These are phyloP conservation scores for Cheilosia impressa DNA, from an alignment of 2,888 invertebrate species.

Conservation along the genomic window DNA sequence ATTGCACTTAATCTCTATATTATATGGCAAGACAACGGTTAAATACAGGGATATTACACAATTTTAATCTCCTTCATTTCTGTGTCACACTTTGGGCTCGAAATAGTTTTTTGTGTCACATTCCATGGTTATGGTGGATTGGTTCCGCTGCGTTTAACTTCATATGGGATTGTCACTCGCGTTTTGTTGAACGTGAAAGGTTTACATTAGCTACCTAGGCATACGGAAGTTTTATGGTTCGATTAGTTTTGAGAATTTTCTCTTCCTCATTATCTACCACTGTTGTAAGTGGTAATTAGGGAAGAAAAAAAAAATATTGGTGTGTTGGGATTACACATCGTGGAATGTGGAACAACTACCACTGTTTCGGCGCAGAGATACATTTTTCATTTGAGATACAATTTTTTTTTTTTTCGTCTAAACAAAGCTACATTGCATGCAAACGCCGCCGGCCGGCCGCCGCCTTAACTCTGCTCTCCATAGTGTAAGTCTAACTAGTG, in stretches of 20 bases:
- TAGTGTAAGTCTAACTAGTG: slow-evolving; percentile 35
- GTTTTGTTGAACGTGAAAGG: slow-evolving; percentile 1
- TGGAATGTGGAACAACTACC: slow-evolving; percentile 63
- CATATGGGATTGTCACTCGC: slow-evolving; percentile 47
- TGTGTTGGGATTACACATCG: slow-evolving; percentile 25
- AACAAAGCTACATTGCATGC: slow-evolving; percentile 18
- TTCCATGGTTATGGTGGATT: slow-evolving; percentile 53
- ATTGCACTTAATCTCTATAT: slow-evolving; percentile 49
- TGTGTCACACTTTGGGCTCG: slow-evolving; percentile 54
- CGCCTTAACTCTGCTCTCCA: background rate
- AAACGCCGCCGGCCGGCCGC: slow-evolving; percentile 10
- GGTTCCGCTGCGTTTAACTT: slow-evolving; percentile 67
- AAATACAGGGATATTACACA: slow-evolving; percentile 13
- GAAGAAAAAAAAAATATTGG: slow-evolving; percentile 6
- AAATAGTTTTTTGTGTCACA: slow-evolving; percentile 68
- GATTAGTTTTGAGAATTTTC: slow-evolving; percentile 72
- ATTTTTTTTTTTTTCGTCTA: background rate
- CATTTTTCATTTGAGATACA: slow-evolving; percentile 48
- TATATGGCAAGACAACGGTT: slow-evolving; percentile 52
- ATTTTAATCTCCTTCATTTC: slow-evolving; percentile 29
- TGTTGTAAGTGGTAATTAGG: slow-evolving; percentile 58
- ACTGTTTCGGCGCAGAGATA: slow-evolving; percentile 36
- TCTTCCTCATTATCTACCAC: slow-evolving; percentile 64
- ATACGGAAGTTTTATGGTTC: slow-evolving; percentile 72
- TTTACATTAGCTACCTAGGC: slow-evolving; percentile 29